A percentile compares a stretch with the other conserved stretches of the same genome.
Evolutionary conservation across 2,888 invertebrate species (phyloP).

Genomic region (Apamea monoglypha): DNA sequence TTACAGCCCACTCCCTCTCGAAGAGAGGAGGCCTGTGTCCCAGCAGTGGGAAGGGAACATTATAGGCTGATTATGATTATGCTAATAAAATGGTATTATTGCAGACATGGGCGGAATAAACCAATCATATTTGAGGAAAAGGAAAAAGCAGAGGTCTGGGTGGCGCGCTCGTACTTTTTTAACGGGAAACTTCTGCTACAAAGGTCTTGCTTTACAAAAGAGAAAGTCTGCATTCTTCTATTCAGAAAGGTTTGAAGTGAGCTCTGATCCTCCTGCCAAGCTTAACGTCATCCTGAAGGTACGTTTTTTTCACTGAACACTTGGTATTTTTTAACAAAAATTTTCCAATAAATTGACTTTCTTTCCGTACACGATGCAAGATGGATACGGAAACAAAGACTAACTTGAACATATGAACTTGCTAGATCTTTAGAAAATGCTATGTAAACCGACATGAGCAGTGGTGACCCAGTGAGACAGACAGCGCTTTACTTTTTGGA

Average conservation of each 20-base stretch:
- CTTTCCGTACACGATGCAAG: neutral
- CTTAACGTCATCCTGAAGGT: constrained; percentile 66
- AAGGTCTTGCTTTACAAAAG: constrained; percentile 58
- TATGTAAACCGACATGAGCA: neutral
- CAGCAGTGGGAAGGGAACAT: neutral
- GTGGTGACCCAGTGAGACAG: neutral
- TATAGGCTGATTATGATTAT: neutral
- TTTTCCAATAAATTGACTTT: neutral
- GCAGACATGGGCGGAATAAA: constrained; percentile 77
- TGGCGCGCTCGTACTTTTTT: constrained; percentile 81
- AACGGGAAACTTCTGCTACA: constrained; percentile 79
- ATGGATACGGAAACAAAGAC: neutral
- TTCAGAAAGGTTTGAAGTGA: constrained; percentile 80
- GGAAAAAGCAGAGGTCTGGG: constrained; percentile 72
- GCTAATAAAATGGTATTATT: constrained; percentile 37
- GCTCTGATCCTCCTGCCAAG: constrained; percentile 54
- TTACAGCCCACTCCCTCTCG: neutral
- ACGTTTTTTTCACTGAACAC: constrained; percentile 10
- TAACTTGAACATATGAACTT: neutral
- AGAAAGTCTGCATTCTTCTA: constrained; percentile 76
- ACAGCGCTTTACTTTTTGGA: no score
- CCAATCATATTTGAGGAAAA: constrained; percentile 71
- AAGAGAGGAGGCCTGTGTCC: neutral
- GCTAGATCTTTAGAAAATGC: neutral
- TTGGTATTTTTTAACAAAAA: neutral